These are phyloP conservation scores for Physocephala rufipes DNA, from an alignment of 2,888 invertebrate species.

Conservation along the genomic window DNA sequence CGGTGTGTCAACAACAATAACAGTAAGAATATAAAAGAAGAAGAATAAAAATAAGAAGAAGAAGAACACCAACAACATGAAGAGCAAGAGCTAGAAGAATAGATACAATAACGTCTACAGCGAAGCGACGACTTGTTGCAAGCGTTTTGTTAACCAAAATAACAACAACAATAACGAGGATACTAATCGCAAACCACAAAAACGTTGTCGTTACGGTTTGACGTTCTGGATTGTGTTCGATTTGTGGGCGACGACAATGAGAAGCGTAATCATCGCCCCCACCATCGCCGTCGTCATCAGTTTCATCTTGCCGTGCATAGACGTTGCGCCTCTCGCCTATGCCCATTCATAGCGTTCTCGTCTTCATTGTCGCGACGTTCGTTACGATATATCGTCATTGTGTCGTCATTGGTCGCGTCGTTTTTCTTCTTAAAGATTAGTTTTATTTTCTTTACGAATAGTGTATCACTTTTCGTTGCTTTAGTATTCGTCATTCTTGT, in stretches of 20 bases:
- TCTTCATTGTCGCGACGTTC: background rate
- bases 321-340: no score
- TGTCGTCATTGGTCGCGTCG: conserved; percentile 24
- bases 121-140: no score
- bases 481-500: conserved; percentile 26
- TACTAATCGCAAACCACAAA: background rate
- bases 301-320: background rate
- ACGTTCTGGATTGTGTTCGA: background rate
- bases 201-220: conserved; percentile 25
- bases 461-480: conserved; percentile 15
- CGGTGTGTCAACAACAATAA: conserved; percentile 11
- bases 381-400: conserved; percentile 22
- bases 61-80: conserved; percentile 13
- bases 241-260: conserved; percentile 24
- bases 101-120: no score
- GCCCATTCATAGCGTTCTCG: no score
- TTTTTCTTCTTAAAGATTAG: background rate
- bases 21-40: conserved; percentile 8
- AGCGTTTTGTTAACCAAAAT: no score
- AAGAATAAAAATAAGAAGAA: background rate
- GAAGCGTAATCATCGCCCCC: conserved; percentile 21
- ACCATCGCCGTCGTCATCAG: background rate
- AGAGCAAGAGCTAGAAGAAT: no score
- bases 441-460: no score
- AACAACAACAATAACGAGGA: conserved; percentile 18